Conservation (phyloP, 2,888 invertebrate genomes). For the Halictus quadricinctus region DNA sequence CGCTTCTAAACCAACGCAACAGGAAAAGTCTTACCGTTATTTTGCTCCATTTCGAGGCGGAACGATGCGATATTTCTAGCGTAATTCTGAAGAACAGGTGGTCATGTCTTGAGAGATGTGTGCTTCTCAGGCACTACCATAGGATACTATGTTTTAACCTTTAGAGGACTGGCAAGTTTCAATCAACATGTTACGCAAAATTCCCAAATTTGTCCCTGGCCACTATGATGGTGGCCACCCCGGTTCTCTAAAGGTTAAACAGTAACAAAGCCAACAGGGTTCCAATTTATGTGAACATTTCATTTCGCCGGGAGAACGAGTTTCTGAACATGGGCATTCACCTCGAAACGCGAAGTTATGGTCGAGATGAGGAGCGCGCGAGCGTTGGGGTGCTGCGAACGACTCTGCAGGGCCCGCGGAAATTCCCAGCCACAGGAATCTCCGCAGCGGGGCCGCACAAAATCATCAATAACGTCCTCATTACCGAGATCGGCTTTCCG, state of each 20-base stretch:
- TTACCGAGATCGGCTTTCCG: slow-evolving; percentile 18
- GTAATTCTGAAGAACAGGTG: not conserved
- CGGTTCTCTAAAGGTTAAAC: not conserved
- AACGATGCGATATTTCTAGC: not conserved
- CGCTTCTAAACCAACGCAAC: not conserved
- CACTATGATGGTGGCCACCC: too few relatives aligned
- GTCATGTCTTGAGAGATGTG: too few relatives aligned
- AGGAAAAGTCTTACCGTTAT: not conserved
- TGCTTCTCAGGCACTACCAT: too few relatives aligned
- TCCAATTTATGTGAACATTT: not conserved
- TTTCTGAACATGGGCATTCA: not conserved
- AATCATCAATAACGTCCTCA: slow-evolving; percentile 26
- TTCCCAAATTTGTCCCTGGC: not conserved
- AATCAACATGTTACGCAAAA: not conserved
- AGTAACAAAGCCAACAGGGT: not conserved
- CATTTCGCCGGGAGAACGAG: not conserved
- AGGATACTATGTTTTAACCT: too few relatives aligned
- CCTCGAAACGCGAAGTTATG: not conserved
- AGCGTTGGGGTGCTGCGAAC: not conserved
- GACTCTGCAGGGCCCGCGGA: not conserved
- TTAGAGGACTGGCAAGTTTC: too few relatives aligned
- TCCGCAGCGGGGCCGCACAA: slow-evolving; percentile 4
- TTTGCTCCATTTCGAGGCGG: not conserved
- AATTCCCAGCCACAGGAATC: slow-evolving; percentile 11
- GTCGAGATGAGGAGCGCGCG: not conserved